Conservation (phyloP, 2,888 invertebrate species). For the Sialis fuliginosa region DNA sequence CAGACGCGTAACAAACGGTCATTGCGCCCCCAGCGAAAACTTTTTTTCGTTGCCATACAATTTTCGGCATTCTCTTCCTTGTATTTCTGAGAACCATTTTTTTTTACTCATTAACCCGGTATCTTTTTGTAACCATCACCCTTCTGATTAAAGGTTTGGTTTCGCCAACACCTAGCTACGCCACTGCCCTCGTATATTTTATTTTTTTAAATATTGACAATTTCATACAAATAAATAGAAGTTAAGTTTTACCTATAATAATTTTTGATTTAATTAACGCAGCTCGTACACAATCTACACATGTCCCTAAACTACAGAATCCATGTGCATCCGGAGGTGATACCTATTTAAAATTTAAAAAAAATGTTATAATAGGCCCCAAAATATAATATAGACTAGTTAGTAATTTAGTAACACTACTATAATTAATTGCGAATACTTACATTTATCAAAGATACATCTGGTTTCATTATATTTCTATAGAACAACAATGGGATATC, state of each 20-base stretch:
- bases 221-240: constrained; percentile 20
- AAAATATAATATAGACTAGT: background rate
- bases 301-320: constrained; percentile 41
- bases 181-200: no score
- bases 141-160: no score
- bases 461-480: constrained; percentile 31
- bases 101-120: no score
- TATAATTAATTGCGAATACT: constrained; percentile 9
- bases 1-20: no score
- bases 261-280: constrained; percentile 36
- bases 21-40: no score
- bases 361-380: background rate
- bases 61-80: no score
- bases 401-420: background rate
- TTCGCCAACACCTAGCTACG: no score
- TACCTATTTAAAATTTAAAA: constrained; percentile 14
- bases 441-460: constrained; percentile 28
- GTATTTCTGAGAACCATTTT: no score
- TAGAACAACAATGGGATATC: constrained; percentile 41
- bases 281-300: constrained; percentile 38
- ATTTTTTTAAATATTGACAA: no score
- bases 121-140: no score
- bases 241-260: constrained; percentile 16
- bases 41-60: no score
- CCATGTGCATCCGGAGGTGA: constrained; percentile 42